Percentiles rank a stretch among this genome's conserved stretches.
These are phyloP conservation scores for Patagioenas fasciata DNA, from an alignment of 2,113 vertebrate species.

Conservation along the genomic window DNA sequence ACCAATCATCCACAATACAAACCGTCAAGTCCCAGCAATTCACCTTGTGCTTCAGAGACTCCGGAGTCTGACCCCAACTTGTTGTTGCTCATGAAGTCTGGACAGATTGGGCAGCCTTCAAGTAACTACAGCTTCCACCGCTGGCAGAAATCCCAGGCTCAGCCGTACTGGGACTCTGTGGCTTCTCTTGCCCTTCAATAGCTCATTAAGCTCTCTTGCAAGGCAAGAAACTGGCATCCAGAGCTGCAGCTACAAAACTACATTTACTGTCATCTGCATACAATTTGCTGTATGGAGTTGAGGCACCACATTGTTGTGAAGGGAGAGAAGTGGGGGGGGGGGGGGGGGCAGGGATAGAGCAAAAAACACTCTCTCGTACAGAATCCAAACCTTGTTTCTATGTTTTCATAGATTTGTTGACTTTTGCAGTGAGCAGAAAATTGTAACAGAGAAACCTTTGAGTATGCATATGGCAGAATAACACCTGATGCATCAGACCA, in stretches of 20 bases:
- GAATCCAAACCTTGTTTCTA: neutral
- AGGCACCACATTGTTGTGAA: neutral
- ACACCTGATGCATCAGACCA: neutral
- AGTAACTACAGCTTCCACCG: neutral
- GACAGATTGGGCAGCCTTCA: neutral
- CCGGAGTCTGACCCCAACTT: neutral
- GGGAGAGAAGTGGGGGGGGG: neutral
- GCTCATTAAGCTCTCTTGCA: neutral
- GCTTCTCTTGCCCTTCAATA: slow-evolving; percentile 5
- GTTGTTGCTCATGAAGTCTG: neutral
- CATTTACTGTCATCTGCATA: neutral
- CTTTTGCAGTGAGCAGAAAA: neutral
- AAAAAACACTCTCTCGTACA: neutral
- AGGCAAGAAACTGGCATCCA: neutral
- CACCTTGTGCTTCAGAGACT: neutral
- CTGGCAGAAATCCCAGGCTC: slow-evolving; percentile 26
- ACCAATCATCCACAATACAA: neutral
- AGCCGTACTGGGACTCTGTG: neutral
- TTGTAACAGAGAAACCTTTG: neutral
- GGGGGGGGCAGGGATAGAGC: neutral
- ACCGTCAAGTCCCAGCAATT: neutral
- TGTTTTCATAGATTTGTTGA: neutral
- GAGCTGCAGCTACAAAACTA: slow-evolving; percentile 2
- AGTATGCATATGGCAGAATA: neutral
- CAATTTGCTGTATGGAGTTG: neutral